Percentiles rank a stretch among this genome's conserved stretches.
These are phyloP conservation scores for Hycleus phaleratus DNA, from an alignment of 1,140 invertebrate genomes.

Conservation along the genomic window DNA sequence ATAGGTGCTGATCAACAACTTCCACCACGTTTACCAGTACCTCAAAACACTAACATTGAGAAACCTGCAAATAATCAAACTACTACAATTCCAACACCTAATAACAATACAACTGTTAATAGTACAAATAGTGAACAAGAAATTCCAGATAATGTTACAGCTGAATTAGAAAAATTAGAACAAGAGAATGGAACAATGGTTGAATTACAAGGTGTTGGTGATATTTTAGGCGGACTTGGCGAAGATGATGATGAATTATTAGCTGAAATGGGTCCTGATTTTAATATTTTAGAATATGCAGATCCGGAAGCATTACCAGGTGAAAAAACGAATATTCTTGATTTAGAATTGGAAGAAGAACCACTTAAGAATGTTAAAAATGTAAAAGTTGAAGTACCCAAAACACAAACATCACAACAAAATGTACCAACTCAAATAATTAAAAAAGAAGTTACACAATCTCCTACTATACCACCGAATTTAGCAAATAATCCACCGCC, in stretches of 20 bases:
- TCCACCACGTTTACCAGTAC: slow-evolving; percentile 1
- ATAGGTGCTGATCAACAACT: slow-evolving; percentile 3
- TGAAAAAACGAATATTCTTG: slow-evolving; percentile 63
- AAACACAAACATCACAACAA: slow-evolving; percentile 11
- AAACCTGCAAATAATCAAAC: slow-evolving; percentile 1
- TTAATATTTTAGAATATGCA: slow-evolving; percentile 92
- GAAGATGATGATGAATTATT: slow-evolving; percentile 84
- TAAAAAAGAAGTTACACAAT: slow-evolving; percentile 11
- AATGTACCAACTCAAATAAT: neutral
- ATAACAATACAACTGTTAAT: slow-evolving; percentile 30
- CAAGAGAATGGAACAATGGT: slow-evolving; percentile 60
- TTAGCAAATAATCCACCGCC: slow-evolving; percentile 17
- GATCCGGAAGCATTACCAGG: slow-evolving; percentile 76
- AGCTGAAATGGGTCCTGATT: slow-evolving; percentile 87
- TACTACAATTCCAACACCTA: slow-evolving; percentile 1
- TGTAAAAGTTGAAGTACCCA: slow-evolving; percentile 2
- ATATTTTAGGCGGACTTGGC: slow-evolving; percentile 70
- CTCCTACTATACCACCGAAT: neutral
- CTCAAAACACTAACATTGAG: neutral
- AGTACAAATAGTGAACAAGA: slow-evolving; percentile 45
- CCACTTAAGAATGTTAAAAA: slow-evolving; percentile 47
- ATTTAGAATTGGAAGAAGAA: slow-evolving; percentile 67
- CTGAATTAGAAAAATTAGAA: slow-evolving; percentile 70
- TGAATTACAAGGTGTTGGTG: slow-evolving; percentile 64
- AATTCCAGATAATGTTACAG: slow-evolving; percentile 72